phyloP scores from a whole-genome alignment of 2,113 vertebrate species.

The Excalfactoria chinensis region DNA sequence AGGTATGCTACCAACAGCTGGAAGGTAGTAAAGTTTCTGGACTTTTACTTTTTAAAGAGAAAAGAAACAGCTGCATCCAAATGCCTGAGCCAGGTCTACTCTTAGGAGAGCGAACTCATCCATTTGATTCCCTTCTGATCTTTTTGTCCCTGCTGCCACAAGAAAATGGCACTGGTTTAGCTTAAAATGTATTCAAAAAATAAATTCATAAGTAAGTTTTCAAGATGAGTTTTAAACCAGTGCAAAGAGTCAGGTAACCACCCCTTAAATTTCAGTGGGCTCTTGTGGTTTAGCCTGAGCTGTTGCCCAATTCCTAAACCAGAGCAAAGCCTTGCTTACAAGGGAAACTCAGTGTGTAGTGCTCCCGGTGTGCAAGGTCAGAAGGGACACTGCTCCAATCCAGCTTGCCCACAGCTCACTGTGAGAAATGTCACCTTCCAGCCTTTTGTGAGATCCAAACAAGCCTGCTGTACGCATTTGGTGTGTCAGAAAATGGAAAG shows the following conservation, averaged over 20 bases:
- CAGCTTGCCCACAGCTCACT: background rate
- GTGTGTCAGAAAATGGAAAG: background rate
- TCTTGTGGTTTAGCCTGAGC: background rate
- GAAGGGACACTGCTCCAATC: background rate
- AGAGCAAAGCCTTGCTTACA: background rate
- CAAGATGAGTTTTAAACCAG: background rate
- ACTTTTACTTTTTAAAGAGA: background rate
- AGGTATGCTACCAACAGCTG: background rate
- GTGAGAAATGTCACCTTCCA: background rate
- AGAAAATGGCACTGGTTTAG: background rate
- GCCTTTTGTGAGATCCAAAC: background rate
- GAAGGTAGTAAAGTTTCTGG: background rate
- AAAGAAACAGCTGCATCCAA: background rate
- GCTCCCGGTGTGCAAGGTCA: accelerated
- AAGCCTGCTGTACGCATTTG: background rate
- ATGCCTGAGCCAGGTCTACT: background rate
- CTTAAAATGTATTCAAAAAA: background rate
- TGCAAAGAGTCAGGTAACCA: background rate
- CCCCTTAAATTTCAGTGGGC: background rate
- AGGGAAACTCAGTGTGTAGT: background rate
- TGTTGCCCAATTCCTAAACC: background rate
- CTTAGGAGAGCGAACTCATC: background rate
- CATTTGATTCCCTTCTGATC: background rate
- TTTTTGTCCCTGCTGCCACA: background rate
- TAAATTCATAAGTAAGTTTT: background rate